Evolutionary conservation across 2,113 vertebrate species (phyloP).

Genomic region (Tautogolabrus adspersus): DNA sequence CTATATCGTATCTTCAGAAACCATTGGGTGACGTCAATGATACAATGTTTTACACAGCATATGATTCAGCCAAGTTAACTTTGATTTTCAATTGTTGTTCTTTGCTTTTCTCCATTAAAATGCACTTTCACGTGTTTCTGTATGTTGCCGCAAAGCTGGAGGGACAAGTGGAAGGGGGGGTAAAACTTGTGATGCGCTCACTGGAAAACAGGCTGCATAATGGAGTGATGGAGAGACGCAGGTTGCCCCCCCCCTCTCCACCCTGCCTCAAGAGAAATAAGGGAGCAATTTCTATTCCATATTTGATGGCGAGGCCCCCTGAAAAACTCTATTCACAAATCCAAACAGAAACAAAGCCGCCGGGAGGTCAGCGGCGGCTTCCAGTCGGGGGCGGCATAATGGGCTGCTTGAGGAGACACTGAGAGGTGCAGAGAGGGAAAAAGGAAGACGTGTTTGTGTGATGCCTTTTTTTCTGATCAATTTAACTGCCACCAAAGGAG

Average conservation of each 20-base stretch:
- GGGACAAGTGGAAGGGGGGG: constrained; percentile 75
- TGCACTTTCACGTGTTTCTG: constrained; percentile 49
- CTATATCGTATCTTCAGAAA: no score
- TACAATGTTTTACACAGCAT: no score
- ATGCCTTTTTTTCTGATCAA: constrained; percentile 89
- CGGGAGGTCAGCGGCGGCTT: constrained; percentile 93
- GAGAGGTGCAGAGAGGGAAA: constrained; percentile 35
- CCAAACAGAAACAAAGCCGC: constrained; percentile 99
- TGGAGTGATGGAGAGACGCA: constrained; percentile 91
- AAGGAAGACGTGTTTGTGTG: constrained; percentile 42
- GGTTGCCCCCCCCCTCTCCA: constrained; percentile 70
- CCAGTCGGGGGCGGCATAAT: constrained; percentile 93
- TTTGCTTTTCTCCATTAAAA: background rate
- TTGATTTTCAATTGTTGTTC: background rate
- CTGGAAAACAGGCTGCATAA: constrained; percentile 99
- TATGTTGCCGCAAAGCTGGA: constrained; percentile 76
- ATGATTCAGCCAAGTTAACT: background rate
- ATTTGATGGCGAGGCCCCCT: constrained; percentile 92
- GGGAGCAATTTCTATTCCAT: constrained; percentile 98
- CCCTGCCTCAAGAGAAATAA: constrained; percentile 96
- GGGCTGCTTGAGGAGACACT: constrained; percentile 89
- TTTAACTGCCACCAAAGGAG: constrained; percentile 87
- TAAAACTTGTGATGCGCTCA: constrained; percentile 97
- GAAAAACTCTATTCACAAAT: constrained; percentile 98
- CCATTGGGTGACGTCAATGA: no score